Evolutionary conservation across 2,797 vertebrate genomes (phyloP).

Genomic region (Thamnophis elegans): DNA sequence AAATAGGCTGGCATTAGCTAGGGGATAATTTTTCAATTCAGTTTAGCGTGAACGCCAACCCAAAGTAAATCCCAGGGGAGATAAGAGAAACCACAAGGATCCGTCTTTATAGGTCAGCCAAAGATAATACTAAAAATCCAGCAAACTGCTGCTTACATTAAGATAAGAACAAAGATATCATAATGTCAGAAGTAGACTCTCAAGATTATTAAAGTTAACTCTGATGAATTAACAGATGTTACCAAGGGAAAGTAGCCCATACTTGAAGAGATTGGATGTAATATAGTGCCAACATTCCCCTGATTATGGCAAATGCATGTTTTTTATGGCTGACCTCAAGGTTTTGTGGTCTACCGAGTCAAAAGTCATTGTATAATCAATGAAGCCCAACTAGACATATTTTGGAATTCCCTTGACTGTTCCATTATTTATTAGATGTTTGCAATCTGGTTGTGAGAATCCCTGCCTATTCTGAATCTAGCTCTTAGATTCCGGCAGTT

Average conservation of each 20-base stretch:
- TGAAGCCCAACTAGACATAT: not conserved
- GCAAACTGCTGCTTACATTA: slow-evolving; percentile 41
- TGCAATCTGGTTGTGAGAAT: not conserved
- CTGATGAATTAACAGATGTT: slow-evolving; percentile 38
- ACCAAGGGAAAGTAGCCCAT: slow-evolving; percentile 54
- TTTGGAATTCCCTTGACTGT: not conserved
- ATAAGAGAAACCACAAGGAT: slow-evolving; percentile 53
- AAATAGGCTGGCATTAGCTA: slow-evolving; percentile 44
- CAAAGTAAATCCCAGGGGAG: slow-evolving; percentile 46
- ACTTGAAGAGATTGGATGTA: slow-evolving; percentile 30
- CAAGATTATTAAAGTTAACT: slow-evolving; percentile 42
- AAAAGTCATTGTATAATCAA: not conserved
- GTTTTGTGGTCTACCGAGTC: not conserved
- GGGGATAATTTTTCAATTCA: slow-evolving; percentile 48
- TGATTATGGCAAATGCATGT: slow-evolving; percentile 43
- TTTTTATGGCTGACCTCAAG: not conserved
- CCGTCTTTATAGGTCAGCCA: slow-evolving; percentile 34
- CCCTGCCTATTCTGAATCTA: not conserved
- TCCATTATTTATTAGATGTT: not conserved
- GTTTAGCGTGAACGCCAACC: slow-evolving; percentile 52
- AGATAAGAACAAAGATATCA: slow-evolving; percentile 45
- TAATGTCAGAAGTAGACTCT: slow-evolving; percentile 49
- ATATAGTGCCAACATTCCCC: slow-evolving; percentile 28
- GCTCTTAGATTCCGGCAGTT: not conserved
- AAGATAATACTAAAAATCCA: slow-evolving; percentile 29